phyloP scores from a whole-genome alignment of 2,113 vertebrate species.

The Sclerurus mexicanus region DNA sequence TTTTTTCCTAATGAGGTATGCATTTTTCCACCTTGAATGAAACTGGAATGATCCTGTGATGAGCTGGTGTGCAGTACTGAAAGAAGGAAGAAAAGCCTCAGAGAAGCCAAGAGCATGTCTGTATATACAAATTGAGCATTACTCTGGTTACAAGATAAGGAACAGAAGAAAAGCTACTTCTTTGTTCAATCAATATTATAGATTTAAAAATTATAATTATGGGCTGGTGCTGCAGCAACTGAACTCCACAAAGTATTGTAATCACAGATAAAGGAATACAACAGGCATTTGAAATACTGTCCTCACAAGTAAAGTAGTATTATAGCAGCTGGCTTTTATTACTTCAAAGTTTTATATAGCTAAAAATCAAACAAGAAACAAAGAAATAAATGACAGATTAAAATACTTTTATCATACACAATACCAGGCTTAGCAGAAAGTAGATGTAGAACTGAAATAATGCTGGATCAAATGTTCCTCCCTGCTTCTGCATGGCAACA shows the following conservation, averaged over 20 bases:
- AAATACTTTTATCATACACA: neutral
- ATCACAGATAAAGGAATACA: neutral
- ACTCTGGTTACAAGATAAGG: neutral
- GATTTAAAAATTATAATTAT: neutral
- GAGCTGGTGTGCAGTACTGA: neutral
- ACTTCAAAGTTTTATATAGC: neutral
- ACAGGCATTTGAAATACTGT: conserved; percentile 2
- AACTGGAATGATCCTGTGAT: neutral
- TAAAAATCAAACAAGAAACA: conserved; percentile 29
- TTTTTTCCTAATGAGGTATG: neutral
- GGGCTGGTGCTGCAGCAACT: neutral
- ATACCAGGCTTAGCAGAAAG: neutral
- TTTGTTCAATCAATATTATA: conserved; percentile 12
- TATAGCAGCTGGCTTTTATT: neutral
- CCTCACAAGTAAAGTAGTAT: neutral
- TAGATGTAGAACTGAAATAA: neutral
- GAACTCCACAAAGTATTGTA: neutral
- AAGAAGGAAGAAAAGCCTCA: neutral
- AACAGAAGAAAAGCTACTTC: neutral
- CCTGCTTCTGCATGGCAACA: neutral
- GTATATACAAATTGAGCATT: neutral
- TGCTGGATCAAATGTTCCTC: neutral
- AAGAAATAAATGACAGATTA: neutral
- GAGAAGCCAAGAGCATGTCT: neutral
- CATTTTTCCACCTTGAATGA: neutral